phyloP scores from a whole-genome alignment of 2,797 vertebrate genomes.

The Poeciliopsis infans region DNA sequence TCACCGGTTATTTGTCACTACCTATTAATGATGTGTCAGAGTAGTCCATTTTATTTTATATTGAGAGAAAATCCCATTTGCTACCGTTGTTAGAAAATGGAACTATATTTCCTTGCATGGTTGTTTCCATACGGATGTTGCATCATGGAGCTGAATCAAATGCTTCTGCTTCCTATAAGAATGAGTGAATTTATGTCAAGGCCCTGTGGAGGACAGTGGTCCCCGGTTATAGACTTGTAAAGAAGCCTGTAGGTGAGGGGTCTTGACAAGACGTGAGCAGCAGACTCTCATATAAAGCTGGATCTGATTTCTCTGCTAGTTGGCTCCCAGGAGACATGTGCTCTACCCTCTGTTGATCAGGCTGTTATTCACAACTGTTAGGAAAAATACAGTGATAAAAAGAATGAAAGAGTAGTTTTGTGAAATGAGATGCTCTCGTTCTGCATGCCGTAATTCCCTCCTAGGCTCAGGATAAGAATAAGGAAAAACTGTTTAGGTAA shows the following conservation, averaged over 20 bases:
- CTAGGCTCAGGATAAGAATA: slow-evolving; percentile 39
- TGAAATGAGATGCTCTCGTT: slow-evolving; percentile 80
- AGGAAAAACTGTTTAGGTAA: slow-evolving; percentile 34
- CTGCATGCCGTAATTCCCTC: slow-evolving; percentile 72
- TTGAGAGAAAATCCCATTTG: slow-evolving; percentile 23
- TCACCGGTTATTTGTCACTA: slow-evolving; percentile 66
- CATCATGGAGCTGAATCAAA: slow-evolving; percentile 11
- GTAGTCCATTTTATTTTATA: slow-evolving; percentile 19
- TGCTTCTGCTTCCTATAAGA: slow-evolving; percentile 46
- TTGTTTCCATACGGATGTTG: slow-evolving; percentile 18
- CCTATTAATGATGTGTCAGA: slow-evolving; percentile 50
- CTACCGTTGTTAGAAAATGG: neutral
- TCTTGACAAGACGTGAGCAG: slow-evolving; percentile 81
- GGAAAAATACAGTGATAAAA: slow-evolving; percentile 72
- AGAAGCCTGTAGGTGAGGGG: slow-evolving; percentile 79
- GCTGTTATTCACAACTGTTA: slow-evolving; percentile 84
- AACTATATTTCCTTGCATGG: slow-evolving; percentile 7
- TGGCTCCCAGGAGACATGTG: slow-evolving; percentile 88
- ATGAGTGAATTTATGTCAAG: slow-evolving; percentile 72
- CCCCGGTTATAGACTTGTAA: slow-evolving; percentile 82
- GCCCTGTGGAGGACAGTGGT: slow-evolving; percentile 76
- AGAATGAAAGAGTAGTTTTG: slow-evolving; percentile 82
- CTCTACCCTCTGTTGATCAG: slow-evolving; percentile 80
- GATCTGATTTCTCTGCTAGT: slow-evolving; percentile 90
- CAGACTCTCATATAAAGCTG: slow-evolving; percentile 80